These are phyloP conservation scores for Cataglyphis altisquamis DNA, from an alignment of 2,888 invertebrate genomes.

Conservation along the genomic window DNA sequence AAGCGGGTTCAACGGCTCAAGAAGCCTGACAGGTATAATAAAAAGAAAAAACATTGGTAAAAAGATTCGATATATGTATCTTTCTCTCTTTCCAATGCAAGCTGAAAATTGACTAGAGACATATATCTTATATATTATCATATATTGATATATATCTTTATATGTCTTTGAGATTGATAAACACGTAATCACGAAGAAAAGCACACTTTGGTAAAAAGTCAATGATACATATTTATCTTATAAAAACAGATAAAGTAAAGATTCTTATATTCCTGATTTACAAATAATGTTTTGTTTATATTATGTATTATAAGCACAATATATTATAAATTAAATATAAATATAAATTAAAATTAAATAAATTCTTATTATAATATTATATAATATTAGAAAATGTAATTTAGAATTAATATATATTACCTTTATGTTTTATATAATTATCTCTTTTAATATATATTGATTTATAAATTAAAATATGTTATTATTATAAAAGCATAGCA, in stretches of 20 bases:
- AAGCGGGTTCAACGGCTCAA: conserved; percentile 65
- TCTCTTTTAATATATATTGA: background rate
- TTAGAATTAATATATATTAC: no score
- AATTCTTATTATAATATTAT: conserved; percentile 1
- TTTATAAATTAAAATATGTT: background rate
- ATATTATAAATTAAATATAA: conserved; percentile 4
- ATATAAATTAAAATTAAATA: background rate
- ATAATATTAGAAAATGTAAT: background rate
- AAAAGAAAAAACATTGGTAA: conserved; percentile 23
- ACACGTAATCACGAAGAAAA: conserved; percentile 9
- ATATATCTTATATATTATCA: no score
- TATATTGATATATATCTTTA: no score
- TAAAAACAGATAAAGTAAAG: background rate
- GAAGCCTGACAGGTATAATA: background rate
- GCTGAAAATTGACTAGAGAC: background rate
- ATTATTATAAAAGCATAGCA: background rate
- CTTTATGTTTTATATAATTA: no score
- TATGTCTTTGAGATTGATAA: background rate
- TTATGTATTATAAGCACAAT: background rate
- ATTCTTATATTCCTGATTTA: background rate
- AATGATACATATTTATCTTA: background rate
- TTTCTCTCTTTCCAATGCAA: background rate
- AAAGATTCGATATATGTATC: background rate
- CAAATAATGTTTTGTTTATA: background rate
- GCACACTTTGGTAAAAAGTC: background rate